Percentiles rank a stretch among this genome's conserved stretches.
Evolutionary conservation across 2,113 vertebrate genomes (phyloP).

Genomic region (Chitala chitala): DNA sequence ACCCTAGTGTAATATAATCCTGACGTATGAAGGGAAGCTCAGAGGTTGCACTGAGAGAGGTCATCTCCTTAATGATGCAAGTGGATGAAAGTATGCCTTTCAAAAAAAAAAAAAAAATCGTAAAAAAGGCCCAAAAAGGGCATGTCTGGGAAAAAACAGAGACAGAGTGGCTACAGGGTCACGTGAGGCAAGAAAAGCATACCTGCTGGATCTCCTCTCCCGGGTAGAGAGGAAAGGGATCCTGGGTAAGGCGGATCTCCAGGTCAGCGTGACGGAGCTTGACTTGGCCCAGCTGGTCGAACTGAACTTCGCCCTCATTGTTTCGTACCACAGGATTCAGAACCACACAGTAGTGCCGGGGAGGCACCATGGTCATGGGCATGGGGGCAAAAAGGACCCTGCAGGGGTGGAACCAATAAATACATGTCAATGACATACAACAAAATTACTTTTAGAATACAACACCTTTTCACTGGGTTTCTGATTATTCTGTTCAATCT

Average conservation of each 20-base stretch:
- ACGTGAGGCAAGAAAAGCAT: slow-evolving; percentile 36
- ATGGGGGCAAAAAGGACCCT: slow-evolving; percentile 70
- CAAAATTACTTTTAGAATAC: too few relatives aligned
- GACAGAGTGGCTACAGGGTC: not conserved
- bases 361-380: slow-evolving; percentile 77
- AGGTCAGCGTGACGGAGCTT: slow-evolving; percentile 79
- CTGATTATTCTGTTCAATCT: too few relatives aligned
- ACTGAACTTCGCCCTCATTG: slow-evolving; percentile 42
- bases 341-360: slow-evolving; percentile 78
- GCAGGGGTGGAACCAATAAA: not conserved
- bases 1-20: too few relatives aligned
- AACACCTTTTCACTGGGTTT: too few relatives aligned
- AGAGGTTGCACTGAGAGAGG: too few relatives aligned
- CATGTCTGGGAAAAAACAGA: not conserved
- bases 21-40: too few relatives aligned
- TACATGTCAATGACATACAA: too few relatives aligned
- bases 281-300: slow-evolving; percentile 71
- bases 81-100: too few relatives aligned
- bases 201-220: slow-evolving; percentile 76
- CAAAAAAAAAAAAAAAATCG: too few relatives aligned
- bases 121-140: too few relatives aligned
- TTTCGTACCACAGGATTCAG: slow-evolving; percentile 69
- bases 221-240: slow-evolving; percentile 79
- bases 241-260: slow-evolving; percentile 79
- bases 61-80: too few relatives aligned